Conservation (phyloP, 2,888 invertebrate species). For the Heliconius sara region DNA sequence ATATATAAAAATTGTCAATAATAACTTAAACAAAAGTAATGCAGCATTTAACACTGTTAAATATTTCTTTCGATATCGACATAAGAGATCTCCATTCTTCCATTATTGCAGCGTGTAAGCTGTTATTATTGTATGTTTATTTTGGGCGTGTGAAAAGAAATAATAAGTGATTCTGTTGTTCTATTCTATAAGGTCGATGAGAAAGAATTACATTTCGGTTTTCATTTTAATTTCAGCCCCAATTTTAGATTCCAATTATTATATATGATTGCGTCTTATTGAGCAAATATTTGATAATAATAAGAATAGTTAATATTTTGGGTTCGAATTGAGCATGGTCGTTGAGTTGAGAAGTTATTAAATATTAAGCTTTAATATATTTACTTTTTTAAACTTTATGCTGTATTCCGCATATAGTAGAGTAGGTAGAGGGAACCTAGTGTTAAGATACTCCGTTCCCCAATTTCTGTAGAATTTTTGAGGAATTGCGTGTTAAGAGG, state of each 20-base stretch:
- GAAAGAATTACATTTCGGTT: not conserved
- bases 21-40: not conserved
- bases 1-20: not conserved
- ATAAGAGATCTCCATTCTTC: slow-evolving; percentile 14
- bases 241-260: not conserved
- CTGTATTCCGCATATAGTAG: too few species aligned
- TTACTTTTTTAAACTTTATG: too few species aligned
- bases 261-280: not conserved
- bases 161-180: slow-evolving; percentile 4
- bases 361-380: too few species aligned
- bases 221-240: not conserved
- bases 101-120: slow-evolving; percentile 12
- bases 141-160: slow-evolving; percentile 22
- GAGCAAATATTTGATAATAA: too few species aligned
- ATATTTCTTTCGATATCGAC: not conserved
- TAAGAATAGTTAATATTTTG: not conserved
- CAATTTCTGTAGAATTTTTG: too few species aligned
- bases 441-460: too few species aligned
- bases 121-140: slow-evolving; percentile 18
- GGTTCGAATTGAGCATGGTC: not conserved
- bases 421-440: too few species aligned
- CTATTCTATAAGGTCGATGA: not conserved
- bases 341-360: too few species aligned
- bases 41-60: not conserved
- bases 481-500: too few species aligned